Percentiles rank a stretch among this genome's conserved stretches.
Conservation (phyloP, 2,888 invertebrate genomes). For the Cataglyphis rosenhaueri region DNA sequence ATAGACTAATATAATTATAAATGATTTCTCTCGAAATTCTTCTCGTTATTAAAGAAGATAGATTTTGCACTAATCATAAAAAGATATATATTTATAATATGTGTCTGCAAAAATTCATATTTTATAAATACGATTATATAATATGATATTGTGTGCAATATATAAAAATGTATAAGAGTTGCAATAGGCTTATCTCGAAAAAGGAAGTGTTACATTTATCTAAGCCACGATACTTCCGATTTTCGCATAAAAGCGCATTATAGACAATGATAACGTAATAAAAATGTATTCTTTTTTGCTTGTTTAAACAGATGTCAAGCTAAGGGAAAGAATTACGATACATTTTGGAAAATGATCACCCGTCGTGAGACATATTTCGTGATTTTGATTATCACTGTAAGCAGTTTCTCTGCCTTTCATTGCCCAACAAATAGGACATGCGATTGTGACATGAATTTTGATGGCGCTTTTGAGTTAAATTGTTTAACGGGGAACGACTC, state of each 20-base stretch:
- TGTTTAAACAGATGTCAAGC: constrained; percentile 36
- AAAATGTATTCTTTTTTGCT: not conserved
- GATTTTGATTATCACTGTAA: constrained; percentile 3
- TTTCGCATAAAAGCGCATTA: constrained; percentile 24
- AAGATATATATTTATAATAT: not conserved
- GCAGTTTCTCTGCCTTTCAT: constrained; percentile 28
- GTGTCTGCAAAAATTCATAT: not conserved
- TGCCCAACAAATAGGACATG: constrained; percentile 57
- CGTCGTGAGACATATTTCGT: constrained; percentile 38
- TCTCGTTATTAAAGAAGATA: not conserved
- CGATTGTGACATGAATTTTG: constrained; percentile 48
- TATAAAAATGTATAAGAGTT: not conserved
- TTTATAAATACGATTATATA: not conserved
- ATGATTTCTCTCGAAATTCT: not conserved
- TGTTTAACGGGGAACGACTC: constrained; percentile 63
- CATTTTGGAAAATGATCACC: constrained; percentile 52
- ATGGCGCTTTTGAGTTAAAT: constrained; percentile 65
- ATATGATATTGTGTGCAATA: not conserved
- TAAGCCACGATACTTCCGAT: constrained; percentile 49
- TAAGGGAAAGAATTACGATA: not conserved
- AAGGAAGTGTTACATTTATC: constrained; percentile 61
- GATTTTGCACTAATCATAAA: not conserved
- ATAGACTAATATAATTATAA: not conserved
- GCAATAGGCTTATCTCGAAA: constrained; percentile 48
- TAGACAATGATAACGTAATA: not conserved